A percentile compares a stretch with the other conserved stretches of the same genome.
Evolutionary conservation across 2,797 vertebrate species (phyloP).

Genomic region (Menidia menidia): DNA sequence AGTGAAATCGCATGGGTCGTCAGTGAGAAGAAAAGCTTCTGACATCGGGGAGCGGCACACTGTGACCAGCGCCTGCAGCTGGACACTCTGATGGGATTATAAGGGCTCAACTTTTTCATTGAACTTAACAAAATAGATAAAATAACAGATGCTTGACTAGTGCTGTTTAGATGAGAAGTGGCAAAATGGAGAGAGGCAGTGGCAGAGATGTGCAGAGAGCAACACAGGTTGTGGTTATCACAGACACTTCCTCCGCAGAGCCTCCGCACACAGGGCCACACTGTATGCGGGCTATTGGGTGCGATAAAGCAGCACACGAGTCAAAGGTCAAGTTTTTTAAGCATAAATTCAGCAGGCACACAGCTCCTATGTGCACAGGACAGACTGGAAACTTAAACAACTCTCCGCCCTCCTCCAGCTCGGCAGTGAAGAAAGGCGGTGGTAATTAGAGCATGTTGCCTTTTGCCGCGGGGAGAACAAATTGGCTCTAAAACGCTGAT

Average conservation of each 20-base stretch:
- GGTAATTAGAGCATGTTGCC: constrained; percentile 88
- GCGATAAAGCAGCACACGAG: constrained; percentile 78
- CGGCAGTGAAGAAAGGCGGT: constrained; percentile 23
- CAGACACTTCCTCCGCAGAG: constrained; percentile 73
- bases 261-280: constrained; percentile 71
- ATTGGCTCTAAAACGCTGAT: constrained; percentile 82
- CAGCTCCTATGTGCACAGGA: constrained; percentile 62
- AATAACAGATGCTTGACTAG: constrained; percentile 6
- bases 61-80: too few species aligned
- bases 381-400: constrained; percentile 78
- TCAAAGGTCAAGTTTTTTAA: constrained; percentile 84
- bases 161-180: constrained; percentile 22
- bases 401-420: constrained; percentile 45
- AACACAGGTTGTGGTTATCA: constrained; percentile 71
- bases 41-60: too few species aligned
- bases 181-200: constrained; percentile 23
- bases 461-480: constrained; percentile 84
- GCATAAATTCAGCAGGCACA: constrained; percentile 81
- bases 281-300: constrained; percentile 79
- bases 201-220: constrained; percentile 60
- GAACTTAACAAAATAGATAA: constrained; percentile 23
- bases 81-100: neutral
- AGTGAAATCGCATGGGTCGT: too few species aligned
- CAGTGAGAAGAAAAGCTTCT: too few species aligned
- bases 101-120: constrained; percentile 1